phyloP scores from a whole-genome alignment of 2,888 invertebrate genomes.

The Octonoba sinensis region DNA sequence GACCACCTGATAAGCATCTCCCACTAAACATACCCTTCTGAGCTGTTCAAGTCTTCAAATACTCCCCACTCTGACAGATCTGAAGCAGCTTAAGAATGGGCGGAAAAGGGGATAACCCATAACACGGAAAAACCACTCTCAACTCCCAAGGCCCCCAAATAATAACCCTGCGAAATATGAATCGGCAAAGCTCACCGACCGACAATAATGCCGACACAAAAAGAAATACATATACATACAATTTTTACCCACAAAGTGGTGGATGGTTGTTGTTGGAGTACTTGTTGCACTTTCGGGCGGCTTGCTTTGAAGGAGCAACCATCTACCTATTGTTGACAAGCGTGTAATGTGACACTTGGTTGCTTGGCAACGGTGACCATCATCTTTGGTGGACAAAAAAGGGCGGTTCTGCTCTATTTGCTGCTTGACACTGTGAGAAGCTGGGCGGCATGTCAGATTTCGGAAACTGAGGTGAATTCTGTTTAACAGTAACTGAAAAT shows the following conservation, averaged over 20 bases:
- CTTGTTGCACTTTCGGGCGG: constrained; percentile 30
- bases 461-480: too few relatives aligned
- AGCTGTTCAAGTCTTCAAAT: too few relatives aligned
- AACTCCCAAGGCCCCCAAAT: constrained; percentile 10
- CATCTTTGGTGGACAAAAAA: too few relatives aligned
- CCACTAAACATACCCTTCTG: too few relatives aligned
- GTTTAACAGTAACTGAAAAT: too few relatives aligned
- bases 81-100: too few relatives aligned
- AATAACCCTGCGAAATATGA: constrained; percentile 36
- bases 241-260: constrained; percentile 29
- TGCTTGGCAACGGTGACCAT: constrained; percentile 1
- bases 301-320: constrained; percentile 22
- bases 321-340: constrained; percentile 39
- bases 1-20: too few relatives aligned
- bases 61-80: too few relatives aligned
- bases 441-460: neutral
- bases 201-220: neutral
- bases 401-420: constrained; percentile 12
- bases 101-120: neutral
- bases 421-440: constrained; percentile 30
- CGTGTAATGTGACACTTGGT: constrained; percentile 28
- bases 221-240: constrained; percentile 23
- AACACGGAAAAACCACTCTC: neutral
- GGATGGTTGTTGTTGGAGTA: constrained; percentile 13
- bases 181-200: constrained; percentile 8